phyloP scores from a whole-genome alignment of 2,888 invertebrate species.

The Hanleya hanleyi region DNA sequence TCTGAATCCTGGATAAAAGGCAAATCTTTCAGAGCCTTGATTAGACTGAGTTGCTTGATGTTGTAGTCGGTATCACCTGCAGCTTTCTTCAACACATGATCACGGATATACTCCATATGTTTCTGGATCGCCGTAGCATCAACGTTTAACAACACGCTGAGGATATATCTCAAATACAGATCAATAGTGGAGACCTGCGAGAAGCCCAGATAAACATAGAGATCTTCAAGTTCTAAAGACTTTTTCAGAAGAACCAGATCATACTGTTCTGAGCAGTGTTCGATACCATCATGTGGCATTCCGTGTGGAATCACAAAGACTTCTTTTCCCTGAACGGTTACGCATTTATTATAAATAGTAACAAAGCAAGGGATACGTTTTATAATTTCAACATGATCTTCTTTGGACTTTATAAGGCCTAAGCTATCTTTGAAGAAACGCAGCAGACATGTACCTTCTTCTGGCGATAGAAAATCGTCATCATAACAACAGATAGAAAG shows the following conservation, averaged over 20 bases:
- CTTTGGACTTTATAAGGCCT: background rate
- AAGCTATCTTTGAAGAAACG: background rate
- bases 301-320: background rate
- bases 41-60: constrained; percentile 27
- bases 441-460: background rate
- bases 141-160: constrained; percentile 22
- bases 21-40: constrained; percentile 30
- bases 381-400: background rate
- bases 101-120: constrained; percentile 26
- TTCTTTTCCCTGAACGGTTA: background rate
- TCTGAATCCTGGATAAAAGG: constrained; percentile 36
- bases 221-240: constrained; percentile 16
- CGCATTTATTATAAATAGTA: background rate
- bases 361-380: background rate
- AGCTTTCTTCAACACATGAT: background rate
- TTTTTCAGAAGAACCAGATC: constrained; percentile 9
- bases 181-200: background rate
- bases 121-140: background rate
- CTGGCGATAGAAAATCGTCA: background rate
- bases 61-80: too few relatives aligned
- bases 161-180: constrained; percentile 31
- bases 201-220: constrained; percentile 39
- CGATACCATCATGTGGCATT: constrained; percentile 10
- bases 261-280: constrained; percentile 8
- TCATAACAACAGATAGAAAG: too few relatives aligned